A percentile compares a stretch with the other conserved stretches of the same genome.
Evolutionary conservation across 1,140 invertebrate genomes (phyloP).

Genomic region (Drosophila parabipectinata): DNA sequence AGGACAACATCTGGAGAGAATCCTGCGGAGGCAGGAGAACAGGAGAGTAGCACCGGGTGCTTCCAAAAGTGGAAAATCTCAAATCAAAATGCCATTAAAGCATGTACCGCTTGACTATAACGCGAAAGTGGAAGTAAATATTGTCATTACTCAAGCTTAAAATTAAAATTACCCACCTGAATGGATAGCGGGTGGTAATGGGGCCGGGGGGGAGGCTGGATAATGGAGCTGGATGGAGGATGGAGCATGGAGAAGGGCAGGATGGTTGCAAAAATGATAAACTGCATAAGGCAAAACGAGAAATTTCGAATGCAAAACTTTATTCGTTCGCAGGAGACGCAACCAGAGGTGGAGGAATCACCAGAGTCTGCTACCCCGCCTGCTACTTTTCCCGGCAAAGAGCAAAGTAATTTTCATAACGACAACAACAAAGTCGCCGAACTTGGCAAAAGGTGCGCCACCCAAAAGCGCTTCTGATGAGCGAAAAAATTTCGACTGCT

Average conservation of each 20-base stretch:
- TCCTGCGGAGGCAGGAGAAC: constrained; percentile 5
- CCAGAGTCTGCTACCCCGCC: neutral
- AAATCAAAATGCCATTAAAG: constrained; percentile 83
- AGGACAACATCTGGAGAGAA: constrained; percentile 39
- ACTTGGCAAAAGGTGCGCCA: constrained; percentile 71
- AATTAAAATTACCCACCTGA: constrained; percentile 83
- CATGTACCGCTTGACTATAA: constrained; percentile 69
- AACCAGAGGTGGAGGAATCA: too few relatives aligned
- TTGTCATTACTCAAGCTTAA: constrained; percentile 84
- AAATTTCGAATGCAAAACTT: constrained; percentile 82
- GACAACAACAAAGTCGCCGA: constrained; percentile 71
- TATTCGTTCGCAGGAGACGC: constrained; percentile 55
- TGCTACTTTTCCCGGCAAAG: constrained; percentile 51
- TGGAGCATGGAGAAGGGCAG: too few relatives aligned
- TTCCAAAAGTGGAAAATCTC: constrained; percentile 60
- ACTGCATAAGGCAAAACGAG: constrained; percentile 70
- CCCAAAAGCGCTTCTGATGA: constrained; percentile 50
- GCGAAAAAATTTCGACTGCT: constrained; percentile 16
- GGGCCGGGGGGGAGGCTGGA: neutral
- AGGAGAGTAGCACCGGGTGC: neutral
- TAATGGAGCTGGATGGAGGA: constrained; percentile 14
- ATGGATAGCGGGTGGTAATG: constrained; percentile 30
- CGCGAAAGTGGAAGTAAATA: constrained; percentile 81
- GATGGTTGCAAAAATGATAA: constrained; percentile 75
- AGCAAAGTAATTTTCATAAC: constrained; percentile 82